phyloP scores from a whole-genome alignment of 2,113 vertebrate species.

The Chaenocephalus aceratus region DNA sequence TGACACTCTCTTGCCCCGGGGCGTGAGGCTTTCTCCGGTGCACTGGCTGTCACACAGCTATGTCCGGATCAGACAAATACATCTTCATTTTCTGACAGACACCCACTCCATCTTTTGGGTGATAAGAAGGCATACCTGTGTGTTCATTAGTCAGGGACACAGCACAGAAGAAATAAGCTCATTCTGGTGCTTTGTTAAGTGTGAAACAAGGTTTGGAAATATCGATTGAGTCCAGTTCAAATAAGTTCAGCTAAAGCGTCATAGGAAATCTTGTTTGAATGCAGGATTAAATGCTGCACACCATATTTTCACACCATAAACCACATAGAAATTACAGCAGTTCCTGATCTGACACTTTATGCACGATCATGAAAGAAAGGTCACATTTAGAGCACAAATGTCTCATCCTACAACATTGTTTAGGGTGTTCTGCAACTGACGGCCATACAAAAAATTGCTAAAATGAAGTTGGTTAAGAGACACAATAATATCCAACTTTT shows the following conservation, averaged over 20 bases:
- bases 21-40: too few relatives aligned
- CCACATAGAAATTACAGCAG: background rate
- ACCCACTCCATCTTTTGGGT: conserved; percentile 23
- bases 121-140: conserved; percentile 41
- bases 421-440: background rate
- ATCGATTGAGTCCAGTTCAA: background rate
- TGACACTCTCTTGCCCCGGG: conserved; percentile 49
- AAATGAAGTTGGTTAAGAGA: background rate
- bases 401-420: background rate
- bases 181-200: background rate
- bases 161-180: conserved; percentile 25
- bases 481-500: conserved; percentile 11
- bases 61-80: conserved; percentile 78
- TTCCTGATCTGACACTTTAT: background rate
- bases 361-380: background rate
- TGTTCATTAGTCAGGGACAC: conserved; percentile 16
- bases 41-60: conserved; percentile 77
- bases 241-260: background rate
- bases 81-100: conserved; percentile 69
- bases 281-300: background rate
- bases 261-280: background rate
- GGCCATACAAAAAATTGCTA: background rate
- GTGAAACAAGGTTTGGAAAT: background rate
- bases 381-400: background rate
- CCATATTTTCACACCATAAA: background rate